Conservation (phyloP, 64 coral and sea anemone species). For the Montipora efflorescens region DNA sequence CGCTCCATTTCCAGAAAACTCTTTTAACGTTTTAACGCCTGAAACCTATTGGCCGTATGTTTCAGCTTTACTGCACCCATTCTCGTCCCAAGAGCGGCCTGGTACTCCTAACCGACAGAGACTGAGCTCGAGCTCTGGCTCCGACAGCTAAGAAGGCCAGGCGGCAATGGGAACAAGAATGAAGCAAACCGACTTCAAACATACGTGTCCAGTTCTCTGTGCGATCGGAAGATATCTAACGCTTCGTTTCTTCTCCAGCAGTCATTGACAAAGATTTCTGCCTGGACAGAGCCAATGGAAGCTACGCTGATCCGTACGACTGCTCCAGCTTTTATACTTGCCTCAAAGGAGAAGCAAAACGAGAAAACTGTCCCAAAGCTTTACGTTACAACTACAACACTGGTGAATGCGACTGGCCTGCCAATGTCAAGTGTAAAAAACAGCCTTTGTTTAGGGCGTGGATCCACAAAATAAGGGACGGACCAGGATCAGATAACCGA, state of each 20-base stretch:
- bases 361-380: conserved; percentile 18
- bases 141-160: too few relatives aligned
- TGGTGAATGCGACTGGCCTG: conserved; percentile 43
- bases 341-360: neutral
- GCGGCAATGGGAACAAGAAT: too few relatives aligned
- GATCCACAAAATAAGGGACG: neutral
- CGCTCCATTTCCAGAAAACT: too few relatives aligned
- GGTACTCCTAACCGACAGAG: too few relatives aligned
- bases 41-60: too few relatives aligned
- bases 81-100: too few relatives aligned
- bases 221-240: neutral
- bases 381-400: conserved; percentile 41
- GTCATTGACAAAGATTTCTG: conserved; percentile 21
- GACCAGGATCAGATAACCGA: neutral
- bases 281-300: neutral
- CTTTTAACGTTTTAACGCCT: too few relatives aligned
- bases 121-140: too few relatives aligned
- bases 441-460: neutral
- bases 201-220: neutral
- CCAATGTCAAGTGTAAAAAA: conserved; percentile 15
- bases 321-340: conserved; percentile 30
- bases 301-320: conserved; percentile 40
- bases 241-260: neutral
- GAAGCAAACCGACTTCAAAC: too few relatives aligned
- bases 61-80: too few relatives aligned